Percentiles rank a stretch among this genome's conserved stretches.
These are phyloP conservation scores for Zosterops lateralis DNA, from an alignment of 2,113 vertebrate species.

Conservation along the genomic window DNA sequence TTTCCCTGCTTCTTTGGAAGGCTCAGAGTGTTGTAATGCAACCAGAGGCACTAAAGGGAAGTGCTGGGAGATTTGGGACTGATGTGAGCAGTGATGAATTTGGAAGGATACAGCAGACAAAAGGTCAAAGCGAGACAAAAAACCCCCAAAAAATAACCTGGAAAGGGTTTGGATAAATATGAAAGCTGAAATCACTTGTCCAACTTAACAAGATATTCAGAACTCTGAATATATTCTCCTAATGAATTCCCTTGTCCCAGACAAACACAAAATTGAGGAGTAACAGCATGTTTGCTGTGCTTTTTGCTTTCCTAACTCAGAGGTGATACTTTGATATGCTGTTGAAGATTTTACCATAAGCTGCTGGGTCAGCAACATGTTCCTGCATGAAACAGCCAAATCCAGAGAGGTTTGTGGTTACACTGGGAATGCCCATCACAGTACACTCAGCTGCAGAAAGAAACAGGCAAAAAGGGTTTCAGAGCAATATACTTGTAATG, in stretches of 20 bases:
- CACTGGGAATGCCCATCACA: conserved; percentile 97
- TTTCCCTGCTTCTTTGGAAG: background rate
- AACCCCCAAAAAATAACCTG: background rate
- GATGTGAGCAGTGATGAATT: background rate
- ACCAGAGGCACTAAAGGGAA: background rate
- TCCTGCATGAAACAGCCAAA: conserved; percentile 98
- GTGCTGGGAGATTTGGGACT: background rate
- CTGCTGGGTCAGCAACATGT: conserved; percentile 90
- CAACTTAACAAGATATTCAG: background rate
- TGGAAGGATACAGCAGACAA: background rate
- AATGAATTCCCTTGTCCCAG: background rate
- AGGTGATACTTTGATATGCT: background rate
- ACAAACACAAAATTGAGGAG: background rate
- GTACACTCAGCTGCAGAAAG: conserved; percentile 89
- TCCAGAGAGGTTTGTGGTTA: conserved; percentile 96
- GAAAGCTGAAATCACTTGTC: background rate
- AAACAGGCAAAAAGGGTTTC: background rate
- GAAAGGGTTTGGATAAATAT: background rate
- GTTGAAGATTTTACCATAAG: conserved; percentile 81
- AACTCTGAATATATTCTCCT: background rate
- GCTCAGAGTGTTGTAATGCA: background rate
- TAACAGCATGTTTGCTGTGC: background rate
- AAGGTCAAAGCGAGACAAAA: background rate
- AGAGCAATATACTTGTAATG: background rate
- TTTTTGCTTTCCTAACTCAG: background rate